Evolutionary conservation across 2,113 vertebrate genomes (phyloP), one percentile per base, ranked within the genome.

Genomic region (Neomonachus schauinslandi): DNA sequence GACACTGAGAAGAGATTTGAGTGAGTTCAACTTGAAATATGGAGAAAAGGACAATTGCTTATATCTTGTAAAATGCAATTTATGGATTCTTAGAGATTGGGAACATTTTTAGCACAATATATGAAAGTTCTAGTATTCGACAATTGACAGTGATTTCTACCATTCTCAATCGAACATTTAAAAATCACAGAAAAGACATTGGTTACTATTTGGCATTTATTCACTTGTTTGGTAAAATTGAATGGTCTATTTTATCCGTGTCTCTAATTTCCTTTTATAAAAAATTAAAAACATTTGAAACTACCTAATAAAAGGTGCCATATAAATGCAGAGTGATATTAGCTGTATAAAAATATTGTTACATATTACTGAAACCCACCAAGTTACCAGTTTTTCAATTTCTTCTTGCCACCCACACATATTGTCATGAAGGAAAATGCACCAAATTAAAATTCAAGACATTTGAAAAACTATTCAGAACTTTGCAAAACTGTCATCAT

Each of bases 401-500:
- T 96, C 61, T 42, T 82, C 53, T 81, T 59, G 74, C 33, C 90
- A 94, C 15, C 14, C 36, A 87, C 31, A 82, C 12, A 88, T 49
- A 33, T 46, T 91, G 4, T 6, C 36, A 24, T 49, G 36, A 89
- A 97, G 79, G 28, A 36, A 93, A 96, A 76, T 77, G 53, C n/a
- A 59, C 1, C 10, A 81, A 98, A 77, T 98, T 96, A 97, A 98
- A 98, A 98, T 96, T 96, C 81, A 95, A 97, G 89, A 31, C 5
- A 90, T 46, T 80, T 95, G 69, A 91, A 94, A 93, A 96, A 89
- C 85, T 98, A 93, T 49, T 89, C 39, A 84, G 42, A 95, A 93
- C 9, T 97, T 95, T 83, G 65, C n/a, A 65, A 97, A 98, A 98
- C 92, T 59, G 61, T 0, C 22, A 89, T 98, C 97, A 96, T 59